Evolutionary conservation across 1,140 invertebrate genomes (phyloP).

Genomic region (Bombyx mori): ASM3026992v2 NC_085117.1:173001-173500

Average conservation of each 20-base stretch:
- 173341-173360: too few species aligned
- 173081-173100: slow-evolving; percentile 4
- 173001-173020: too few species aligned
- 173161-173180: slow-evolving; percentile 3
- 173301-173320: background rate
- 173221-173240: slow-evolving; percentile 4
- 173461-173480: too few species aligned
- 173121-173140: slow-evolving; percentile 5
- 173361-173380: too few species aligned
- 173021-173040: too few species aligned
- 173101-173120: slow-evolving; percentile 4
- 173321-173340: background rate
- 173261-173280: slow-evolving; percentile 5
- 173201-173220: slow-evolving; percentile 1
- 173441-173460: too few species aligned
- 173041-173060: too few species aligned
- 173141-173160: slow-evolving; percentile 7
- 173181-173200: slow-evolving; percentile 3
- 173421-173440: too few species aligned
- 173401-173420: too few species aligned
- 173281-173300: slow-evolving; percentile 6
- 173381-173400: too few species aligned
- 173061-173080: too few species aligned
- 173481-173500: too few species aligned
- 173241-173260: slow-evolving; percentile 5